These are phyloP conservation scores for Hylomyscus alleni DNA, from an alignment of 2,797 vertebrate species.

Conservation along the genomic window DNA sequence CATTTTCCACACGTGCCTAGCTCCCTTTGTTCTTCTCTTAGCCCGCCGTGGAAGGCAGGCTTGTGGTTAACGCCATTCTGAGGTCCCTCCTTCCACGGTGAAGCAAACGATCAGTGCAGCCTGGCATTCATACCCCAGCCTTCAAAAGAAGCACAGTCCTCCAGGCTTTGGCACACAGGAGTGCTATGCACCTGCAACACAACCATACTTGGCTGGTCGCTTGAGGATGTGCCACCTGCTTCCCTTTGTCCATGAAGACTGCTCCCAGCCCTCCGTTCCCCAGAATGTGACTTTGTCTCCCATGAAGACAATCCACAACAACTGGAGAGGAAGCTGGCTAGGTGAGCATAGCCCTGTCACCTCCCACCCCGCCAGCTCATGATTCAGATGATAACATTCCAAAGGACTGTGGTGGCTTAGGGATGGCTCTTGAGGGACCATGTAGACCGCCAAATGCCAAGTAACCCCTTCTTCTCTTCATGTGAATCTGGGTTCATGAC, in stretches of 20 bases:
- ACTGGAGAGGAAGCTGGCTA: not conserved
- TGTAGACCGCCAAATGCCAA: not conserved
- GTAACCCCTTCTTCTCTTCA: not conserved
- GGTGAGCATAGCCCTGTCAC: not conserved
- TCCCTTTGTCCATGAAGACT: not conserved
- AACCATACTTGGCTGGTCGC: not conserved
- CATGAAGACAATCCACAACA: accelerated
- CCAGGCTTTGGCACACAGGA: not conserved
- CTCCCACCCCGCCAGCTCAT: too few relatives aligned
- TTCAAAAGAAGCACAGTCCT: not conserved
- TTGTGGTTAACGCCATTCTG: not conserved
- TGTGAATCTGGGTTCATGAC: not conserved
- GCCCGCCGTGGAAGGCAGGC: not conserved
- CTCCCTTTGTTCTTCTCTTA: not conserved
- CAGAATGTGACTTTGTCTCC: not conserved
- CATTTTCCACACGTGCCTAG: not conserved
- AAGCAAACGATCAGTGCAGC: not conserved
- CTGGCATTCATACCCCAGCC: not conserved
- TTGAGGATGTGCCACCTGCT: not conserved
- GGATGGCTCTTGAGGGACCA: not conserved
- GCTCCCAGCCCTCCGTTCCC: not conserved
- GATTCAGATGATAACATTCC: not conserved
- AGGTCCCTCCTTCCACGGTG: not conserved
- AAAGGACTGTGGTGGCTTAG: not conserved
- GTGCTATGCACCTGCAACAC: not conserved